phyloP scores from a whole-genome alignment of 2,113 vertebrate species.

The Zosterops lateralis region DNA sequence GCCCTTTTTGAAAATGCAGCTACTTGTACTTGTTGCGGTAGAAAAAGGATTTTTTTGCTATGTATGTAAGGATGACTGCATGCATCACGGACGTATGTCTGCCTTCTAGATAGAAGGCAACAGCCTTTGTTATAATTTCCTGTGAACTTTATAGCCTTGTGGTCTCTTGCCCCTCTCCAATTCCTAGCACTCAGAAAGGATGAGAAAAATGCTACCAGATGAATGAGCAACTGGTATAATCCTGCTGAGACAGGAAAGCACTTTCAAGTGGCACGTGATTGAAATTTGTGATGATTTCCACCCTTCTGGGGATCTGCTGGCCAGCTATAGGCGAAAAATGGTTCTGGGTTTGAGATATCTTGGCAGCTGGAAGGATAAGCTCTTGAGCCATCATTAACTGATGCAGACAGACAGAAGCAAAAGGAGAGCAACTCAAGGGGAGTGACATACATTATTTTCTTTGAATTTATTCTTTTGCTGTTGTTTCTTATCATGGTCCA shows the following conservation, averaged over 20 bases:
- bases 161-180: background rate
- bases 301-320: background rate
- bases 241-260: background rate
- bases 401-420: conserved; percentile 9
- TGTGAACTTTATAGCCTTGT: background rate
- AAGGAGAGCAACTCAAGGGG: background rate
- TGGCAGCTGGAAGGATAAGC: conserved; percentile 24
- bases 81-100: fast-evolving
- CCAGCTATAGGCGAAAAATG: background rate
- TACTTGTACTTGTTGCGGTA: background rate
- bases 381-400: conserved; percentile 18
- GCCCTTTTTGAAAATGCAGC: background rate
- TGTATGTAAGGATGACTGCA: background rate
- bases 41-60: background rate
- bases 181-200: background rate
- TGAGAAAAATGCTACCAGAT: background rate
- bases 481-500: background rate
- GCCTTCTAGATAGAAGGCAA: background rate
- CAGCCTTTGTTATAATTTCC: background rate
- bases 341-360: background rate
- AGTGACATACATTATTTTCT: background rate
- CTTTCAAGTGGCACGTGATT: background rate
- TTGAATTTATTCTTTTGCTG: conserved; percentile 3
- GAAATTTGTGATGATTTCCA: background rate
- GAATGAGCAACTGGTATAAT: background rate